Conservation (phyloP, 2,113 vertebrate species). For the Formicarius rufipectus region DNA sequence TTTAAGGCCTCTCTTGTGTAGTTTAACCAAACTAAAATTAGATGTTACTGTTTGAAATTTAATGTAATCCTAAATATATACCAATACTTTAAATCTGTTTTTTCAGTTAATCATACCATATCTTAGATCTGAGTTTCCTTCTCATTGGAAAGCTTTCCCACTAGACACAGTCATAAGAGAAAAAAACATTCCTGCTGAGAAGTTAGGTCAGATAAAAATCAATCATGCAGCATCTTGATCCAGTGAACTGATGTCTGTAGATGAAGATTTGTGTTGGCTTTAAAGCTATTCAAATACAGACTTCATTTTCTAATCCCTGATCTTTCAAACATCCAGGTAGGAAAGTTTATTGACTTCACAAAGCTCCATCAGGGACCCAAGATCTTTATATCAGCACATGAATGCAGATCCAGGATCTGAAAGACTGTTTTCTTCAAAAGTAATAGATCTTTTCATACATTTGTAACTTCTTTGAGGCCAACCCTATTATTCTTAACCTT, state of each 20-base stretch:
- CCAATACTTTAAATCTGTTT: background rate
- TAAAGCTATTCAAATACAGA: slow-evolving; percentile 21
- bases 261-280: slow-evolving; percentile 31
- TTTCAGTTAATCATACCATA: background rate
- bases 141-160: background rate
- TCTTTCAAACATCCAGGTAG: slow-evolving; percentile 17
- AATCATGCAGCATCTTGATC: background rate
- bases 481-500: background rate
- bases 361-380: background rate
- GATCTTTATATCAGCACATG: background rate
- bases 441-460: background rate
- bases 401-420: background rate
- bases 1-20: background rate
- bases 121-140: background rate
- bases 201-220: slow-evolving; percentile 16
- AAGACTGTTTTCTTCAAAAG: background rate
- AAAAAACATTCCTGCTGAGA: background rate
- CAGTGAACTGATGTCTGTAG: background rate
- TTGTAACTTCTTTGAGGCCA: background rate
- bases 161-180: background rate
- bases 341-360: slow-evolving; percentile 32
- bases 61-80: background rate
- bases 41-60: background rate
- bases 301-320: background rate
- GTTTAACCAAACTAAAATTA: background rate